phyloP scores from a whole-genome alignment of 2,113 vertebrate genomes.

The Orthonyx spaldingii region DNA sequence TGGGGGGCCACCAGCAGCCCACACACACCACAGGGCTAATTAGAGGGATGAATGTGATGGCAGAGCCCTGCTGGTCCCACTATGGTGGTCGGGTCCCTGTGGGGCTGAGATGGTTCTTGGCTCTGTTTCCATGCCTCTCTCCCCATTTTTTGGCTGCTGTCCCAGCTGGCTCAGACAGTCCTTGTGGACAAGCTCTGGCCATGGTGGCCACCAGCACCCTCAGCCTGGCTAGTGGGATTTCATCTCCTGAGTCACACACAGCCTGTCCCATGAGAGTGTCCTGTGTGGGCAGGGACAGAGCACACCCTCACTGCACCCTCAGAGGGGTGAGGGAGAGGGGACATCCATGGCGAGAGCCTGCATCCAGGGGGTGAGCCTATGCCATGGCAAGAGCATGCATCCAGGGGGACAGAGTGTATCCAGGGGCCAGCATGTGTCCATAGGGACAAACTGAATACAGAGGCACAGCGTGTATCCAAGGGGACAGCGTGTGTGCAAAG shows the following conservation, averaged over 20 bases:
- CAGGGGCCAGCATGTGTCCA: not conserved
- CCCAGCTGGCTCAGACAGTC: not conserved
- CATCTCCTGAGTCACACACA: not conserved
- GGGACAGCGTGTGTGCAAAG: not conserved
- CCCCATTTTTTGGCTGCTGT: not conserved
- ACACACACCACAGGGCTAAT: not conserved
- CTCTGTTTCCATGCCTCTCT: not conserved
- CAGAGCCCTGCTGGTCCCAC: not conserved
- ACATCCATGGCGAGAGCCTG: not conserved
- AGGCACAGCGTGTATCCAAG: not conserved
- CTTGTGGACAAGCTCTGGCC: not conserved
- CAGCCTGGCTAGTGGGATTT: not conserved
- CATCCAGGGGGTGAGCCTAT: not conserved
- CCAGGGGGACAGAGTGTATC: accelerated
- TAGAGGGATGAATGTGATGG: not conserved
- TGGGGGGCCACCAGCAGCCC: not conserved
- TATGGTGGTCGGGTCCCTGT: not conserved
- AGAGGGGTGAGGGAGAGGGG: not conserved
- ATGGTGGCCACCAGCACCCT: not conserved
- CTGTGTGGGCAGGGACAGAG: not conserved
- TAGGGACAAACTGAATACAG: accelerated
- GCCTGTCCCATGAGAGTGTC: not conserved
- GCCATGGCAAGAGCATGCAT: accelerated
- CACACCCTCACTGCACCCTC: not conserved
- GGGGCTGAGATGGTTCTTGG: not conserved